Conservation (phyloP, 2,113 vertebrate species). For the Opisthocomus hoazin region DNA sequence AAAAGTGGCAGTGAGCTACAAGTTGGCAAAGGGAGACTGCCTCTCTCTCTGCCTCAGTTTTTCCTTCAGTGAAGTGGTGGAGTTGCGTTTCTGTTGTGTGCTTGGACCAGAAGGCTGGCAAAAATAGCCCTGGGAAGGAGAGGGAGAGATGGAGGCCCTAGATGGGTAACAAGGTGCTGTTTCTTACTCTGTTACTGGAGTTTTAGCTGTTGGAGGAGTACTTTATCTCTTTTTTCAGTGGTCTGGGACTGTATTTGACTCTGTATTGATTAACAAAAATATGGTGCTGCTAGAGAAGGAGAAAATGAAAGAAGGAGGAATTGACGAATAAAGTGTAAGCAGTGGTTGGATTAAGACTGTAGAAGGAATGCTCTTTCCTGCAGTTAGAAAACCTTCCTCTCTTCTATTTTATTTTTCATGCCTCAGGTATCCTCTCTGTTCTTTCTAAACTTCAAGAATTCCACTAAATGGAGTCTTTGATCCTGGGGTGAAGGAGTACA, state of each 20-base stretch:
- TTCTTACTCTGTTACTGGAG: not conserved
- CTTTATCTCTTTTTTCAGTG: not conserved
- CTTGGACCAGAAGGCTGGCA: not conserved
- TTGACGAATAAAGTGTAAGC: not conserved
- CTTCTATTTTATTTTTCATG: conserved; percentile 11
- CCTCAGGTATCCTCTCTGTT: not conserved
- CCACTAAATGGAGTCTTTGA: not conserved
- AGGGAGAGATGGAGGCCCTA: not conserved
- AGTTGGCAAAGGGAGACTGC: not conserved
- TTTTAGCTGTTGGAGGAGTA: not conserved
- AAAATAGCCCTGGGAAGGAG: not conserved
- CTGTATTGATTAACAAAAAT: not conserved
- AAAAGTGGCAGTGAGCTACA: not conserved
- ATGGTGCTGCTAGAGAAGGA: not conserved
- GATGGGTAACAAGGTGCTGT: not conserved
- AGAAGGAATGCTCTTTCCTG: not conserved
- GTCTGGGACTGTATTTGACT: not conserved
- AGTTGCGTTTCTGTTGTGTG: not conserved
- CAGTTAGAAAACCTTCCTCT: not conserved
- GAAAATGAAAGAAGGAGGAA: not conserved
- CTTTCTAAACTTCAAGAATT: conserved; percentile 21
- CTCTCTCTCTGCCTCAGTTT: not conserved
- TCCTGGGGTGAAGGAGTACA: conserved; percentile 3
- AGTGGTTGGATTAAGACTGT: not conserved
- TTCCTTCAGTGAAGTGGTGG: not conserved